Evolutionary conservation across 2,113 vertebrate species (phyloP).

Genomic region (Leucopsar rothschildi): DNA sequence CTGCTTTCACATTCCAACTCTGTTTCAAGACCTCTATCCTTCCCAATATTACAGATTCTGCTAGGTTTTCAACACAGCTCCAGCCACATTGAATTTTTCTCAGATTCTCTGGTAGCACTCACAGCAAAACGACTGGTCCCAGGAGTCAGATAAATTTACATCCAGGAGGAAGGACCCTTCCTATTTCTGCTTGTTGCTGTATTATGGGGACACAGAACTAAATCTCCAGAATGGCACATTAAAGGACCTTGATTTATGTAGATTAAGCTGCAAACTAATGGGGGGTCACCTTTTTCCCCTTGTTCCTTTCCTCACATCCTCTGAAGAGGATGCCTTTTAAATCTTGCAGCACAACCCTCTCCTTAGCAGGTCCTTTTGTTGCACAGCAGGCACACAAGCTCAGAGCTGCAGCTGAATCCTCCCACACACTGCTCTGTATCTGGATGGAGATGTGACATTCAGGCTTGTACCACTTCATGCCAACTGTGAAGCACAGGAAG

Average conservation of each 20-base stretch:
- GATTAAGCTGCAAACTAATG: not conserved
- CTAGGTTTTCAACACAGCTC: not conserved
- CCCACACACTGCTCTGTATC: not conserved
- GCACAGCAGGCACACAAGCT: not conserved
- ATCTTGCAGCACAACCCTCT: not conserved
- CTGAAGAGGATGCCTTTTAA: not conserved
- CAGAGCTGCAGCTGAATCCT: not conserved
- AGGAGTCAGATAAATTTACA: not conserved
- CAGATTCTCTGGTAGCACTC: not conserved
- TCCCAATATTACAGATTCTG: not conserved
- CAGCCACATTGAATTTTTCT: not conserved
- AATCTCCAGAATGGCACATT: not conserved
- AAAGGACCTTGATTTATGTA: not conserved
- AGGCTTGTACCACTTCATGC: not conserved
- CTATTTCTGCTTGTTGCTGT: not conserved
- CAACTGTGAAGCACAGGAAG: not conserved
- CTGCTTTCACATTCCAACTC: not conserved
- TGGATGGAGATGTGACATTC: rapidly evolving
- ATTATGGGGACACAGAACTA: not conserved
- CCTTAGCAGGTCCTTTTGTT: not conserved
- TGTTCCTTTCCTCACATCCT: not conserved
- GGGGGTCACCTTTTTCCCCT: not conserved
- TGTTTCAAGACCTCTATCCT: not conserved
- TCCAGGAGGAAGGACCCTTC: rapidly evolving
- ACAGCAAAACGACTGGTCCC: not conserved